Conservation (phyloP, 2,888 invertebrate genomes). For the Oscheius sp. region DNA sequence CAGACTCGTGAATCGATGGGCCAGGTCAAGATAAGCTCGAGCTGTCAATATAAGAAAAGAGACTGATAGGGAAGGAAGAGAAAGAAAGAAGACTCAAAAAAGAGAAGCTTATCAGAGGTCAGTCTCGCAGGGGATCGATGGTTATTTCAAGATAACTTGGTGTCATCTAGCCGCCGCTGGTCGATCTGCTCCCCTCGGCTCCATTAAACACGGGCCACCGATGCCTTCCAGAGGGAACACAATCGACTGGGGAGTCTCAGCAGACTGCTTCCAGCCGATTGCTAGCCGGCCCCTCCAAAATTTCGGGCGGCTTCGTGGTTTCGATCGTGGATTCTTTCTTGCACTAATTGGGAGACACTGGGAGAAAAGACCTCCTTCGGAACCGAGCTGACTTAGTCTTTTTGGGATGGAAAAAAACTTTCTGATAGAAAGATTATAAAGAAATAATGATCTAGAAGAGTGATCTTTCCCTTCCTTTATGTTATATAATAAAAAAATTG, state of each 20-base stretch:
- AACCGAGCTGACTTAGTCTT: no score
- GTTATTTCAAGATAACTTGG: neutral
- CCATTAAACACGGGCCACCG: slow-evolving; percentile 30
- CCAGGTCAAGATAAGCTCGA: slow-evolving; percentile 9
- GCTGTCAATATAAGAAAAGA: no score
- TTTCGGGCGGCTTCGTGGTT: slow-evolving; percentile 1
- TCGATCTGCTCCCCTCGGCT: slow-evolving; percentile 23
- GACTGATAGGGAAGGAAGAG: neutral
- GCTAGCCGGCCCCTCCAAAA: slow-evolving; percentile 13
- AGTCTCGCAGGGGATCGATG: neutral
- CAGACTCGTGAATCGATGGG: slow-evolving; percentile 20
- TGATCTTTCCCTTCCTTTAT: no score
- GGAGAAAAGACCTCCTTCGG: neutral
- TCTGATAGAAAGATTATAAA: no score
- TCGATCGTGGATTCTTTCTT: neutral
- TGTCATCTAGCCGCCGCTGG: slow-evolving; percentile 20
- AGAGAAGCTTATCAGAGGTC: slow-evolving; percentile 1
- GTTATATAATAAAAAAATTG: no score
- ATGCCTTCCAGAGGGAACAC: slow-evolving; percentile 19
- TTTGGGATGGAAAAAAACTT: no score
- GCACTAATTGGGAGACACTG: slow-evolving; percentile 18
- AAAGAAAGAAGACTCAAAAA: neutral
- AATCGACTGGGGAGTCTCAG: slow-evolving; percentile 25
- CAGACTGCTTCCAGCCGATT: slow-evolving; percentile 16
- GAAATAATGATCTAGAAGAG: no score